A percentile compares a stretch with the other conserved stretches of the same genome.
These are phyloP conservation scores for Ormyrus labotus DNA, from an alignment of 2,888 invertebrate genomes.

Conservation along the genomic window DNA sequence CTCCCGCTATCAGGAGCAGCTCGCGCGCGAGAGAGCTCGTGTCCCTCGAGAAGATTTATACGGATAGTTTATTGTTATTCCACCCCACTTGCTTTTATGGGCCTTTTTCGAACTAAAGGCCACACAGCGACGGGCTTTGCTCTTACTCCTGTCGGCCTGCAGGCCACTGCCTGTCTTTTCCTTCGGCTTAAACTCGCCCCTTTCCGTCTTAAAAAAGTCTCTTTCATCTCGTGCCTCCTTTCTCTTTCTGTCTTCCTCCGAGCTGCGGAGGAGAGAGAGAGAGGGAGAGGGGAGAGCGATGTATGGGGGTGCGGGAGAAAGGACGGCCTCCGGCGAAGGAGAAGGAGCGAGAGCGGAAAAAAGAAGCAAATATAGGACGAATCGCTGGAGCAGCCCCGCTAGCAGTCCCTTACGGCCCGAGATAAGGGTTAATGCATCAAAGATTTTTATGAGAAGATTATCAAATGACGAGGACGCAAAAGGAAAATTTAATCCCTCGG, in stretches of 20 bases:
- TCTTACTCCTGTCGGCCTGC: conserved; percentile 40
- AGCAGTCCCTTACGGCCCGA: neutral
- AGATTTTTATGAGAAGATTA: conserved; percentile 51
- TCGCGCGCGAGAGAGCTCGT: conserved; percentile 59
- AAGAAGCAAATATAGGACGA: conserved; percentile 32
- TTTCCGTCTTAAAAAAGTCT: conserved; percentile 4
- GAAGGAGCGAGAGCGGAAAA: neutral
- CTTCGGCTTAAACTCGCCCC: neutral
- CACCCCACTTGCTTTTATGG: conserved; percentile 72
- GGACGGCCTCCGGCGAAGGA: neutral
- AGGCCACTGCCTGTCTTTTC: conserved; percentile 8
- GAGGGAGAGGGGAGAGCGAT: neutral
- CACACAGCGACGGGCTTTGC: conserved; percentile 32
- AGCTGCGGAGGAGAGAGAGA: conserved; percentile 13
- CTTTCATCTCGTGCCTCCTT: neutral
- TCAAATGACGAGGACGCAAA: conserved; percentile 43
- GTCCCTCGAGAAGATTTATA: conserved; percentile 70
- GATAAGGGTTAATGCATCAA: conserved; percentile 53
- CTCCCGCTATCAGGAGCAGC: conserved; percentile 42
- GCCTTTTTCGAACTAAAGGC: conserved; percentile 62
- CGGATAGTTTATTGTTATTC: conserved; percentile 73
- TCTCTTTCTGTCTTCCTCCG: neutral
- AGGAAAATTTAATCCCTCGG: conserved; percentile 27
- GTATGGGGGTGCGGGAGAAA: conserved; percentile 5
- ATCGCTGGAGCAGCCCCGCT: conserved; percentile 10